Conservation (phyloP, 2,888 invertebrate species). For the Loripinus fragilis region DNA sequence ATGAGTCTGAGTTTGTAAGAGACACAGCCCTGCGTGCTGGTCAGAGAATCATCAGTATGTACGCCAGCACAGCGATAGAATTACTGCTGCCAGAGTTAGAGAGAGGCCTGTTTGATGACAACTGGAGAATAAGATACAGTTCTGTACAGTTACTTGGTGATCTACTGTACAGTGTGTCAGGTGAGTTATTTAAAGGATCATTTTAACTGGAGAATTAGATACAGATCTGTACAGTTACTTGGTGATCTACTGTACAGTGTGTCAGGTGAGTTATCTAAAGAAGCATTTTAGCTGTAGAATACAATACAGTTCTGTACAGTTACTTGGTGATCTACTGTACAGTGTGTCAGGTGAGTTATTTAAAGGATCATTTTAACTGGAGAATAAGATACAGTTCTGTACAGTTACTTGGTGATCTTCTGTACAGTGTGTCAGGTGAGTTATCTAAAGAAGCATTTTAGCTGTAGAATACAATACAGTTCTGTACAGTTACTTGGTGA, state of each 20-base stretch:
- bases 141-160: slow-evolving; percentile 98
- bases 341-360: no score
- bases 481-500: no score
- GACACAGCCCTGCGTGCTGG: slow-evolving; percentile 98
- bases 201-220: slow-evolving; percentile 99
- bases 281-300: slow-evolving; percentile 86
- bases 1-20: slow-evolving; percentile 99
- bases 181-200: slow-evolving; percentile 89
- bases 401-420: no score
- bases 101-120: slow-evolving; percentile 97
- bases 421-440: no score
- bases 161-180: slow-evolving; percentile 97
- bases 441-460: no score
- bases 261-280: slow-evolving; percentile 87
- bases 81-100: slow-evolving; percentile 95
- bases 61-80: slow-evolving; percentile 97
- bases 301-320: slow-evolving; percentile 80
- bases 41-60: slow-evolving; percentile 97
- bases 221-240: slow-evolving; percentile 96
- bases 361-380: no score
- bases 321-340: slow-evolving; percentile 2
- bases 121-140: slow-evolving; percentile 97
- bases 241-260: slow-evolving; percentile 98
- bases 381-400: no score
- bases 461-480: no score